Percentiles rank a stretch among this genome's conserved stretches.
Conservation (phyloP, 2,888 invertebrate genomes). For the Nymphalis c-album region DNA sequence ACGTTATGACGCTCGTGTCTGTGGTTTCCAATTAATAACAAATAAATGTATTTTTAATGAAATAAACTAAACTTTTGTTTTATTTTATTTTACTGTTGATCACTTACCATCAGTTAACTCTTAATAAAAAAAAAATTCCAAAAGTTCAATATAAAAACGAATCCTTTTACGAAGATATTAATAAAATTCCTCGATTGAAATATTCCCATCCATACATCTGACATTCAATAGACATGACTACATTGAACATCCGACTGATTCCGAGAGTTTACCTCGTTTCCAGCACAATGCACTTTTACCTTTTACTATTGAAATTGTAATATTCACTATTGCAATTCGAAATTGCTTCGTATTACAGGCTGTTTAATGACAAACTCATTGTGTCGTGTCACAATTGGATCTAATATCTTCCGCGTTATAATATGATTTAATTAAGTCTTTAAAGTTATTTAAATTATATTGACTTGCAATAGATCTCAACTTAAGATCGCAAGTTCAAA, state of each 20-base stretch:
- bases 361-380: background rate
- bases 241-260: background rate
- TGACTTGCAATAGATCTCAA: too few relatives aligned
- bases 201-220: background rate
- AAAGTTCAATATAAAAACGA: too few relatives aligned
- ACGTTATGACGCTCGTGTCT: too few relatives aligned
- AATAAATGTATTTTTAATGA: too few relatives aligned
- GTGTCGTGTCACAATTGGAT: background rate
- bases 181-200: background rate
- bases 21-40: too few relatives aligned
- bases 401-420: background rate
- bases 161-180: too few relatives aligned
- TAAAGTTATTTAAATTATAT: too few relatives aligned
- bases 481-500: too few relatives aligned
- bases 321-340: background rate
- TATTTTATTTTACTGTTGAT: too few relatives aligned
- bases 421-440: background rate
- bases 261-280: background rate
- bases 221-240: background rate
- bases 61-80: too few relatives aligned
- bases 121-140: too few relatives aligned
- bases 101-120: too few relatives aligned
- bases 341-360: background rate
- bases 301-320: background rate
- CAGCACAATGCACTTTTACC: conserved; percentile 6